A percentile compares a stretch with the other conserved stretches of the same genome.
These are phyloP conservation scores for Drosophila prosaltans DNA, from an alignment of 1,140 invertebrate species.

Conservation along the genomic window DNA sequence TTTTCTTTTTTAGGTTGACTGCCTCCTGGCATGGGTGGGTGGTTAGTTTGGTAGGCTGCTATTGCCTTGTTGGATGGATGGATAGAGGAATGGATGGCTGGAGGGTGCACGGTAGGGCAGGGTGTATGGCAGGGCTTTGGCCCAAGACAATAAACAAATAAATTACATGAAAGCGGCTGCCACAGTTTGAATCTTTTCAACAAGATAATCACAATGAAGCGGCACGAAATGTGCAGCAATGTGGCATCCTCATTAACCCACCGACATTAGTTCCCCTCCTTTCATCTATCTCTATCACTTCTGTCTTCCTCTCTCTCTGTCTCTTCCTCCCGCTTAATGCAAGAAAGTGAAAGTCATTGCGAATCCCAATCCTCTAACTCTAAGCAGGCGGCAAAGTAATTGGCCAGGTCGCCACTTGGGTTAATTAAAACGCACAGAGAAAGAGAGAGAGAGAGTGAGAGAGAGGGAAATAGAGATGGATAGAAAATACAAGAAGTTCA, in stretches of 20 bases:
- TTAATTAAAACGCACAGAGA: constrained; percentile 64
- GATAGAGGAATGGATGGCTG: neutral
- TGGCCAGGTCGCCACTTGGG: constrained; percentile 55
- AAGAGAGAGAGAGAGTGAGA: constrained; percentile 13
- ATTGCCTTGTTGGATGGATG: no score
- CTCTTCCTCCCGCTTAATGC: constrained; percentile 8
- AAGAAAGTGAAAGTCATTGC: constrained; percentile 76
- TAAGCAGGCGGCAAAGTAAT: constrained; percentile 60
- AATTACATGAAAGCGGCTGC: constrained; percentile 78
- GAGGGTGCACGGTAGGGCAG: constrained; percentile 12
- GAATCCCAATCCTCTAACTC: constrained; percentile 44
- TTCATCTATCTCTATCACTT: no score
- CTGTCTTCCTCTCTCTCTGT: neutral
- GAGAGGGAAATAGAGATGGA: constrained; percentile 15
- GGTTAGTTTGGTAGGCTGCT: constrained; percentile 15
- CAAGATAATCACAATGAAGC: constrained; percentile 79
- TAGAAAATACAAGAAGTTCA: neutral
- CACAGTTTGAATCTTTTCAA: constrained; percentile 66
- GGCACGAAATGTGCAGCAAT: constrained; percentile 78
- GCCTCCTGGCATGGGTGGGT: constrained; percentile 55
- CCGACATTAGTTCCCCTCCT: neutral
- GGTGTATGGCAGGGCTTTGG: constrained; percentile 32
- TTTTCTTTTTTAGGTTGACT: constrained; percentile 29
- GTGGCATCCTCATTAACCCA: constrained; percentile 80
- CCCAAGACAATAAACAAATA: constrained; percentile 78